Conservation (phyloP, 1,140 invertebrate species). For the Chymomyza costata region DNA sequence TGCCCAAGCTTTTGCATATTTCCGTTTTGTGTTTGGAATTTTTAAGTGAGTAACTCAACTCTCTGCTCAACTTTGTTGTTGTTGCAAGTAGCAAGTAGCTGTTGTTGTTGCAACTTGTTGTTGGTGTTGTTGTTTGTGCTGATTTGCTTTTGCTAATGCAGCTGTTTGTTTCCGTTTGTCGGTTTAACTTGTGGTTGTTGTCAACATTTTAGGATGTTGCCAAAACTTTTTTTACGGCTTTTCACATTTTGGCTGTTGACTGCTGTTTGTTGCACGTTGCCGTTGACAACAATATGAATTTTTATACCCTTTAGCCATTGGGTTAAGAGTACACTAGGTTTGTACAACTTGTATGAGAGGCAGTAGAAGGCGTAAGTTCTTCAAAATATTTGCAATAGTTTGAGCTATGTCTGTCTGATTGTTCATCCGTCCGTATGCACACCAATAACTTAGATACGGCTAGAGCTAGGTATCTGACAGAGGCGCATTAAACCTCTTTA, state of each 20-base stretch:
- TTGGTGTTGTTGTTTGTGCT: slow-evolving; percentile 41
- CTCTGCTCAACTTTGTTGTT: slow-evolving; percentile 48
- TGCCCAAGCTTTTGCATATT: slow-evolving; percentile 63
- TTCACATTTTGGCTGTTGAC: slow-evolving; percentile 24
- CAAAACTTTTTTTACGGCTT: slow-evolving; percentile 20
- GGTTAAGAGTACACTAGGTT: no score
- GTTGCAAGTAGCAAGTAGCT: slow-evolving; percentile 9
- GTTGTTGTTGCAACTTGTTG: slow-evolving; percentile 26
- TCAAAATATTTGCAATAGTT: no score
- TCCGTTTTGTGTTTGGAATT: slow-evolving; percentile 67
- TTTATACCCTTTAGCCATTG: slow-evolving; percentile 5
- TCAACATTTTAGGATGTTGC: slow-evolving; percentile 26
- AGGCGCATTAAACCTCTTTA: no score
- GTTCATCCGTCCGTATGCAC: no score
- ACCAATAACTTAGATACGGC: no score
- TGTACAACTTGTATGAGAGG: no score
- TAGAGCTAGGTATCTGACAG: no score
- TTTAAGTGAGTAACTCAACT: slow-evolving; percentile 57
- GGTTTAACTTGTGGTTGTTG: slow-evolving; percentile 40
- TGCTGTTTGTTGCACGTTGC: slow-evolving; percentile 19
- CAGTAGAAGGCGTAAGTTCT: no score
- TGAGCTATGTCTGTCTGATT: no score
- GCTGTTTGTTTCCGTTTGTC: slow-evolving; percentile 71
- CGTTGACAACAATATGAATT: slow-evolving; percentile 32
- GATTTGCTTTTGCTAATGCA: slow-evolving; percentile 67